These are phyloP conservation scores for Ibycter americanus DNA, from an alignment of 2,797 vertebrate species.

Conservation along the genomic window DNA sequence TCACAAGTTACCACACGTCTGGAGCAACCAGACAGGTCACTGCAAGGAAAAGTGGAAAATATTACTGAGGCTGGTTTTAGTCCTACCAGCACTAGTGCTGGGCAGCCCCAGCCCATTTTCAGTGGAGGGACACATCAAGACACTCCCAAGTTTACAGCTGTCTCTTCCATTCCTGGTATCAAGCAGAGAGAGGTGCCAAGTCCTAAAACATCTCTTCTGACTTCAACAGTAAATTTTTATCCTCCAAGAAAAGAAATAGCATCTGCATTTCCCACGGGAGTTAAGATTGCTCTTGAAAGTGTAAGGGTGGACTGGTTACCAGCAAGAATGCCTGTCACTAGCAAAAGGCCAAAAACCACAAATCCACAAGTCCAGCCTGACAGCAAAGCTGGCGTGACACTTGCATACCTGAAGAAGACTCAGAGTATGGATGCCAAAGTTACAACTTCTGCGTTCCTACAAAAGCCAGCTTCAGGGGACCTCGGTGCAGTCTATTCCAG, in stretches of 20 bases:
- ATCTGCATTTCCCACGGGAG: rapidly evolving
- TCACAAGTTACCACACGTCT: neutral
- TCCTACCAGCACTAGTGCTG: neutral
- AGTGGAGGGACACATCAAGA: neutral
- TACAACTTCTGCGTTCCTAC: neutral
- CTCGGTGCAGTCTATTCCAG: neutral
- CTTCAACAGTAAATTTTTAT: rapidly evolving
- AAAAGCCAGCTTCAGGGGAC: neutral
- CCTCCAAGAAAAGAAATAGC: neutral
- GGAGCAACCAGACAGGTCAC: neutral
- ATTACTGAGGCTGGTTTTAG: neutral
- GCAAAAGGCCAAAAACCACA: neutral
- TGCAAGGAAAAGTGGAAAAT: neutral
- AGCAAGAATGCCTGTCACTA: rapidly evolving
- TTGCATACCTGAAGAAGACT: too few relatives aligned
- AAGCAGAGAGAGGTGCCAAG: neutral
- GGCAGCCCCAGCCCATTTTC: neutral
- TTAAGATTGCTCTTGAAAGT: neutral
- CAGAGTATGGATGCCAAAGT: neutral
- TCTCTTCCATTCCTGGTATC: neutral
- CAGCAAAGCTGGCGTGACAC: neutral
- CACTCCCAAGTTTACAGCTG: neutral
- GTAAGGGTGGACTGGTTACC: neutral
- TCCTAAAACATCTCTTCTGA: neutral
- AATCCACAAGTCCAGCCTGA: neutral